Base-by-base conservation (phyloP, 2,888 invertebrate genomes). In the Drosophila imparisetae region DNA sequence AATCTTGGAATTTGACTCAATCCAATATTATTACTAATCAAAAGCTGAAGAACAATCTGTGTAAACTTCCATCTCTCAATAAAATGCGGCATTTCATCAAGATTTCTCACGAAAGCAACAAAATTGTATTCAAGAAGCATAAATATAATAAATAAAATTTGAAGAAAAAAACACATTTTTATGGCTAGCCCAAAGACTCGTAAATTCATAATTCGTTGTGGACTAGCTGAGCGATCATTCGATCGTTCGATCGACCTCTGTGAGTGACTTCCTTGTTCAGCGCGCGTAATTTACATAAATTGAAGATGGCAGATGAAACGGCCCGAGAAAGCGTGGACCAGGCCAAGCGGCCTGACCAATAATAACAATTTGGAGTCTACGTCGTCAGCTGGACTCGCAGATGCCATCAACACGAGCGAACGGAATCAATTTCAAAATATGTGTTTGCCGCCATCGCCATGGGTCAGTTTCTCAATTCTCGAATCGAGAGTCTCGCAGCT, bases 201-300 rank as follows among this genome's bases (percentile, higher is more conserved):
- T 82, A 84, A 89, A 90, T 84, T 87, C 74, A 87, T 84, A 90
- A 89, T 91, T 91, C 80, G 89, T 80, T 80, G 72, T 73, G 64
- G 24, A 48, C 52, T 34, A 52, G 42, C 15, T 48, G 60, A 50
- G 40, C 18, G 70, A 64, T 36, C 50, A 30, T 18, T 49, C 29
- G 48, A 72, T 72, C 53, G 53, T 11, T 29, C 49, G 32, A 49
- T 21, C 55, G 65, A 67, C 42, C 64, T 27, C 69, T 70, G 55
- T 80, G 72, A 88, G 70, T 69, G 90, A 85, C 88, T 85, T 90
- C 90, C 89, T 90, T 83, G 78, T 80, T 72, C 78, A 60, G 60
- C 68, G 24, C 24, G 67, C 65, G 76, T 80, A 76, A 87, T 87
- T 90, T 90, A 86, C 86, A 87, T 87, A 87, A 90, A 90, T 86